Base-by-base conservation (phyloP, 2,797 vertebrate species). In the Melanitta fusca region DNA sequence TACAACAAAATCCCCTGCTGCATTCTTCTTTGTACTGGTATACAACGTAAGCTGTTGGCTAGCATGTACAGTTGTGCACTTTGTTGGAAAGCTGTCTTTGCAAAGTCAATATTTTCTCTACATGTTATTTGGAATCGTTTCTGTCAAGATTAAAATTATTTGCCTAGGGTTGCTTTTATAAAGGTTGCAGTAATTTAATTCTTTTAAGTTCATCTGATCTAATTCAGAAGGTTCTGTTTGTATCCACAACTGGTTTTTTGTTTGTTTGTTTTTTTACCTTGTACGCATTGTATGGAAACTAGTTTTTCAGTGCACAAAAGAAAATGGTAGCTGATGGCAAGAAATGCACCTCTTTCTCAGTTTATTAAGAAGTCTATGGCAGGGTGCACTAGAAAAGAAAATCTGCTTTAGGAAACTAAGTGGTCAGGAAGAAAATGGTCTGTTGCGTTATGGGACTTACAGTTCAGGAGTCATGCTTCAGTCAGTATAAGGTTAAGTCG, bases 401-500 rank as follows among this genome's bases (percentile, higher is more conserved):
- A 10, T 30, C 74, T 65, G 21, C 25, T 78, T 80, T 75, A 62
- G 30, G 34, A 56, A 91, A 24, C 3, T 41, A 38, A 47, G 30
- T 80, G 34, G 3, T 34, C 84, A 25, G 60, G 69, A 72, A 78
- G 73, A 36, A 91, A 61, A 61, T 14, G 13, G 19, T 62, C 68
- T 66, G 8, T 60, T 95, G 82, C 54, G 93, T 83, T 84, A 43
- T 32, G 58, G n/a, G 47, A 83, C 54, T 86, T 90, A 80, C 78
- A 93, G 80, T 89, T 94, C 85, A 96, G 53, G 83, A 95, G 49
- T 90, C 45, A 28, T 19, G 45, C 60, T 77, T 93, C 47, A 25
- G n/a, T 93, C 47, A 22, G n/a, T 61, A 13, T 51, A 89, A 96
- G 92, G 90, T 94, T 83, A 91, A 95, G 69, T 88, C 77, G 84